Percentiles rank a stretch among this genome's conserved stretches.
Evolutionary conservation across 2,113 vertebrate genomes (phyloP).

Genomic region (Atrichornis clamosus): DNA sequence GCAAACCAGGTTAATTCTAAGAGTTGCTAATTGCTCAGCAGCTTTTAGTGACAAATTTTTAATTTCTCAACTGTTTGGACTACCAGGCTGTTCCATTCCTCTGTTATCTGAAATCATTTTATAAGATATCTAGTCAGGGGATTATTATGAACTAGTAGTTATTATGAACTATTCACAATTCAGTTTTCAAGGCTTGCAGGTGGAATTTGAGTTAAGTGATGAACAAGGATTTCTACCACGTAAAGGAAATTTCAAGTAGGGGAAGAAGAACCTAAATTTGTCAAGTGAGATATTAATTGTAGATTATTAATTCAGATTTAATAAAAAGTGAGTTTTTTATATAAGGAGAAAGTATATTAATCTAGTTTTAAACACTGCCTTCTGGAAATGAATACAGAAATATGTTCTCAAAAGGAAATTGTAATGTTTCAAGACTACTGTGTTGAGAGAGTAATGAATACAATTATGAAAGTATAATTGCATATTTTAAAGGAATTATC

Average conservation of each 20-base stretch:
- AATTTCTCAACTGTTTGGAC: neutral
- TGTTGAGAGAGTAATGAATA: neutral
- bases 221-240: neutral
- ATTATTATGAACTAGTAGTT: neutral
- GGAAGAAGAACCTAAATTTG: neutral
- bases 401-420: constrained; percentile 14
- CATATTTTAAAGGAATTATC: constrained; percentile 17
- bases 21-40: neutral
- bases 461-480: constrained; percentile 8
- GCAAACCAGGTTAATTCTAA: neutral
- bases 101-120: neutral
- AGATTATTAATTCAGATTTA: neutral
- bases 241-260: neutral
- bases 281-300: neutral
- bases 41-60: neutral
- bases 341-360: constrained; percentile 10
- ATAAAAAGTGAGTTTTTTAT: neutral
- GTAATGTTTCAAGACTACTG: neutral
- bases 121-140: neutral
- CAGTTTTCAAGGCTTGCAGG: neutral
- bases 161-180: neutral
- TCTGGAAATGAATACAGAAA: constrained; percentile 12
- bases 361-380: neutral
- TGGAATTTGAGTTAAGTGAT: neutral
- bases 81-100: neutral